Evolutionary conservation across 1,140 invertebrate species (phyloP), one percentile per base, ranked within the genome.

Genomic region (Eubasilissa regina): DNA sequence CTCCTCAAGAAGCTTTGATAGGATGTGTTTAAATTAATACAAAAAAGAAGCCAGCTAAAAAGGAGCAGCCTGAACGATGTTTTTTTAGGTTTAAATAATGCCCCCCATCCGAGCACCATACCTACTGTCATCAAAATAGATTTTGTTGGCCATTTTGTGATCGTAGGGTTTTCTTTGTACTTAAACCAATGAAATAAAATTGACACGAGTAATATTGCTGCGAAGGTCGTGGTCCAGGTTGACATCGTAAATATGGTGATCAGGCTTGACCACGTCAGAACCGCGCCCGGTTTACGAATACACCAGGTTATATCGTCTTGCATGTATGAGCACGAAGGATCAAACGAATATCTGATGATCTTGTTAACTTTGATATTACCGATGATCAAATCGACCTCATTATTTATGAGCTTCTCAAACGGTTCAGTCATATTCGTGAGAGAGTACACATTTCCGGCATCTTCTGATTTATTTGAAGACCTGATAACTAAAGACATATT

Each of bases 251-350:
- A 89, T 77, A 89, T 89, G 74, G 86, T 89, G 0, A 89, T 83
- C 6, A 89, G 79, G 83, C 89, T 89, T 56, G 87, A 83, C 89
- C 89, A 89, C 10, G 87, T 87, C 0, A 86, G 84, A 0, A 87
- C 87, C 80, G 85, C 83, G 35, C 80, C 84, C 1, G 89, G 86
- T 83, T 84, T 87, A 0, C 87, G 86, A 0, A 89, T 84, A 70
- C 89, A 89, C 86, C 88, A 89, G 0, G 88, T 89, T 84, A 89
- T 89, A 79, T 89, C 87, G 75, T 89, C 88, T 84, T 89, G 88
- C 12, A 87, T 87, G 78, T 89, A 89, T 66, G 86, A 88, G 9
- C 86, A 83, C 0, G 88, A 89, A 0, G 88, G 85, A 82, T 89
- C 82, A 60, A 89, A 89, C 85, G 86, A 87, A 76, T 87, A 88